phyloP scores from a whole-genome alignment of 2,113 vertebrate species.

The Corapipo altera region DNA sequence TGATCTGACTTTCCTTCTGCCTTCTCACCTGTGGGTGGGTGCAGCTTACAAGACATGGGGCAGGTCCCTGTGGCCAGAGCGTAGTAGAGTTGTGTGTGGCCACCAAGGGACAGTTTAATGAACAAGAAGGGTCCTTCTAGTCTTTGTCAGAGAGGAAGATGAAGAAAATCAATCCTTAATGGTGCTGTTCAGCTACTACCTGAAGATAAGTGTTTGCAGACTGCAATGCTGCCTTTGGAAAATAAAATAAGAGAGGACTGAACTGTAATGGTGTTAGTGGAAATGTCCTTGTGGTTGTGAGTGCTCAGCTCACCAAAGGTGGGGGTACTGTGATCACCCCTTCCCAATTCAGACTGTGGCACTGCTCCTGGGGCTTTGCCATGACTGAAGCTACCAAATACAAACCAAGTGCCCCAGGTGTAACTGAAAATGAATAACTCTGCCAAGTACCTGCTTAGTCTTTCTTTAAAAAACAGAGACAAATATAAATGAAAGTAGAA shows the following conservation, averaged over 20 bases:
- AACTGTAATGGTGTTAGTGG: neutral
- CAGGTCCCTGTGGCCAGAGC: rapidly evolving
- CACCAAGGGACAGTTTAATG: no score
- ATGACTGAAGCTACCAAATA: neutral
- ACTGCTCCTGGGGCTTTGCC: neutral
- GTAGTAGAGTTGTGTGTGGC: no score
- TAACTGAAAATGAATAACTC: neutral
- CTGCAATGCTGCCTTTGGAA: neutral
- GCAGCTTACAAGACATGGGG: neutral
- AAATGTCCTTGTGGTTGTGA: neutral
- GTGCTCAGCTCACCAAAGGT: neutral
- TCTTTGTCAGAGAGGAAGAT: neutral
- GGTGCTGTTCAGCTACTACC: neutral
- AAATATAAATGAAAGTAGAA: neutral
- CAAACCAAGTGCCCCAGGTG: neutral
- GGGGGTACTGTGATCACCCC: neutral
- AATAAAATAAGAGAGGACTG: neutral
- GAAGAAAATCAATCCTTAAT: neutral
- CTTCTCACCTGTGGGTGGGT: neutral
- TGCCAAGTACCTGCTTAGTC: neutral
- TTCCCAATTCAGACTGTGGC: neutral
- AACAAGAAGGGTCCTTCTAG: no score
- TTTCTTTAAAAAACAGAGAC: neutral
- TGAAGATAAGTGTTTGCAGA: neutral
- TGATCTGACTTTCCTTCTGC: neutral